Conservation (phyloP, 2,888 invertebrate genomes). For the Phalera bucephala region DNA sequence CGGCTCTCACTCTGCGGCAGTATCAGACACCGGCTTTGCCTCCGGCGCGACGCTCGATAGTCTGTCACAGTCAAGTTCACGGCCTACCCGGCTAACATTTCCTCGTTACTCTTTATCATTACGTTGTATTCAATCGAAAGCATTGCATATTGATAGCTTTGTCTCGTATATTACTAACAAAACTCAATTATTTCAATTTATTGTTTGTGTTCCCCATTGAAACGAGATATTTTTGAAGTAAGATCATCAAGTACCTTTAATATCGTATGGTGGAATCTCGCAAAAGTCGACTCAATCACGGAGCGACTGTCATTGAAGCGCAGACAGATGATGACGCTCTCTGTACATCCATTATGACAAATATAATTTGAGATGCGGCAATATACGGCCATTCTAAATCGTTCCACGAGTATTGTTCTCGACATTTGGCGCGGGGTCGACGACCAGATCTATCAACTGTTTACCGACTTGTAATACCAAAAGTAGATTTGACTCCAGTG, state of each 20-base stretch:
- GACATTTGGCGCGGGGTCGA: slow-evolving; percentile 69
- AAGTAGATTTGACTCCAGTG: slow-evolving; percentile 43
- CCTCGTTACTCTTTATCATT: slow-evolving; percentile 42
- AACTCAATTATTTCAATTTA: slow-evolving; percentile 18
- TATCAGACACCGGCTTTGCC: slow-evolving; percentile 25
- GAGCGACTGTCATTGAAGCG: no score
- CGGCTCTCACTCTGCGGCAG: slow-evolving; percentile 6
- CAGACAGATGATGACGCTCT: background rate
- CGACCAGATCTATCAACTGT: slow-evolving; percentile 64
- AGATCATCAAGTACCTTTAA: no score
- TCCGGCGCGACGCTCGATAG: slow-evolving; percentile 45
- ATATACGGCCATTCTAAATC: slow-evolving; percentile 52
- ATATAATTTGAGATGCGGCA: slow-evolving; percentile 50
- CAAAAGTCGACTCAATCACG: background rate
- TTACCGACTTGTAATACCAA: slow-evolving; percentile 50
- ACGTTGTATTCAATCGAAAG: slow-evolving; percentile 31
- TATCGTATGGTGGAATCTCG: no score
- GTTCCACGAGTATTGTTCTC: slow-evolving; percentile 72
- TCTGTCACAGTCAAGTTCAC: slow-evolving; percentile 73
- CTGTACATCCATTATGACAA: slow-evolving; percentile 29
- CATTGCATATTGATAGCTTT: slow-evolving; percentile 22
- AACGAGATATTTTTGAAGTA: slow-evolving; percentile 3
- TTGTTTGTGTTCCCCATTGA: slow-evolving; percentile 22
- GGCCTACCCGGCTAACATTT: slow-evolving; percentile 52
- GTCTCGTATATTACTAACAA: slow-evolving; percentile 20